These are phyloP conservation scores for Calliopsis andreniformis DNA, from an alignment of 1,140 invertebrate genomes.

Conservation along the genomic window DNA sequence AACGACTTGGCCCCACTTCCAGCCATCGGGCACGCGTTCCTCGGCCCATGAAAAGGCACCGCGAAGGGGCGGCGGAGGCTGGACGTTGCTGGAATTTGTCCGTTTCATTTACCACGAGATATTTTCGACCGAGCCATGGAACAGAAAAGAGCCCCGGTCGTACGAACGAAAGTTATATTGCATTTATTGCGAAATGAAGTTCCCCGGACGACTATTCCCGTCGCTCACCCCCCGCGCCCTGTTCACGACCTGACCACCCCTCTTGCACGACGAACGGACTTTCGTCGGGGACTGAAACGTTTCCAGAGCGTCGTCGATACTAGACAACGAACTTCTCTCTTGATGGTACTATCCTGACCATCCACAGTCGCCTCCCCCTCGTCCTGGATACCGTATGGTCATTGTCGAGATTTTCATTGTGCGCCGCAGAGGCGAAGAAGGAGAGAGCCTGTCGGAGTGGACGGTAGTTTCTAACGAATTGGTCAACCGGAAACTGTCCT, in stretches of 20 bases:
- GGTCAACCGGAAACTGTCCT: slow-evolving; percentile 63
- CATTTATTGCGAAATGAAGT: slow-evolving; percentile 70
- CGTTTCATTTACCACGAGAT: slow-evolving; percentile 68
- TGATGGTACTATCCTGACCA: slow-evolving; percentile 44
- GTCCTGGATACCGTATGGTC: slow-evolving; percentile 43
- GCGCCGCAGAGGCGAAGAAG: slow-evolving; percentile 42
- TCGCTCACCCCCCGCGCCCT: background rate
- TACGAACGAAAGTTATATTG: slow-evolving; percentile 65
- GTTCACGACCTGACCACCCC: background rate
- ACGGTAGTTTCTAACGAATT: slow-evolving; percentile 71
- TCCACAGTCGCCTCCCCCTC: slow-evolving; percentile 6
- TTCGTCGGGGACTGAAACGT: slow-evolving; percentile 44
- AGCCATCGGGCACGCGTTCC: slow-evolving; percentile 22
- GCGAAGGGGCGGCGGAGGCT: background rate
- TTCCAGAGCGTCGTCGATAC: slow-evolving; percentile 49
- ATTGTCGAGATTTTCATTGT: slow-evolving; percentile 73
- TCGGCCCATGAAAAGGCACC: slow-evolving; percentile 33
- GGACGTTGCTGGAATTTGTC: slow-evolving; percentile 62
- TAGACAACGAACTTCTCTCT: slow-evolving; percentile 41
- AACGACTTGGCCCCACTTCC: slow-evolving; percentile 40
- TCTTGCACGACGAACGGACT: slow-evolving; percentile 6
- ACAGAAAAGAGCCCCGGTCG: slow-evolving; percentile 43
- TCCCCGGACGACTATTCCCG: slow-evolving; percentile 43
- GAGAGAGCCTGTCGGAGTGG: slow-evolving; percentile 30
- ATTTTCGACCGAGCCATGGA: slow-evolving; percentile 56